A percentile compares a stretch with the other conserved stretches of the same genome.
Evolutionary conservation across 2,797 vertebrate genomes (phyloP).

Genomic region (Columba guinea): DNA sequence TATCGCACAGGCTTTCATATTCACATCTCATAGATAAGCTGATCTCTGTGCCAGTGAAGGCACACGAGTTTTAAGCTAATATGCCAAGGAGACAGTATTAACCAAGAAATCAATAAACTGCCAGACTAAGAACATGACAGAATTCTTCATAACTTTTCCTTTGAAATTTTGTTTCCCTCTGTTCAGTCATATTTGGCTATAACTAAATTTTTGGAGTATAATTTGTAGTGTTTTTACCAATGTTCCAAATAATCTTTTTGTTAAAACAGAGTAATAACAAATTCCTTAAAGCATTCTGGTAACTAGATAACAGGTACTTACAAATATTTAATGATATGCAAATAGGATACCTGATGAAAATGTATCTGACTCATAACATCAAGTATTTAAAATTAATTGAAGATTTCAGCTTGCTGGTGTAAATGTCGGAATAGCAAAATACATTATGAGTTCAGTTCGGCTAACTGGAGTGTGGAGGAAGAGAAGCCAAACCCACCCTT

Average conservation of each 20-base stretch:
- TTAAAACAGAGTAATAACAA: neutral
- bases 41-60: neutral
- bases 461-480: neutral
- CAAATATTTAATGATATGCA: neutral
- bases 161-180: neutral
- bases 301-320: neutral
- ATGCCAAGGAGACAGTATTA: neutral
- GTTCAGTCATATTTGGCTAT: neutral
- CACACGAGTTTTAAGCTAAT: neutral
- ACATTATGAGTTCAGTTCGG: neutral
- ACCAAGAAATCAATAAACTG: neutral
- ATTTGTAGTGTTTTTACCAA: neutral
- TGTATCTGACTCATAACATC: neutral
- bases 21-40: neutral
- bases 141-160: neutral
- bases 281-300: neutral
- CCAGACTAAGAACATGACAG: neutral
- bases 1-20: neutral
- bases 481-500: neutral
- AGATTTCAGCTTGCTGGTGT: neutral
- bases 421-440: neutral
- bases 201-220: neutral
- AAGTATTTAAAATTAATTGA: neutral
- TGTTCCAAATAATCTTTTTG: neutral
- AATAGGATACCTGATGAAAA: neutral